Evolutionary conservation across 2,113 vertebrate genomes (phyloP), one percentile per base, ranked within the genome.

Genomic region (Mormoops blainvillei): DNA sequence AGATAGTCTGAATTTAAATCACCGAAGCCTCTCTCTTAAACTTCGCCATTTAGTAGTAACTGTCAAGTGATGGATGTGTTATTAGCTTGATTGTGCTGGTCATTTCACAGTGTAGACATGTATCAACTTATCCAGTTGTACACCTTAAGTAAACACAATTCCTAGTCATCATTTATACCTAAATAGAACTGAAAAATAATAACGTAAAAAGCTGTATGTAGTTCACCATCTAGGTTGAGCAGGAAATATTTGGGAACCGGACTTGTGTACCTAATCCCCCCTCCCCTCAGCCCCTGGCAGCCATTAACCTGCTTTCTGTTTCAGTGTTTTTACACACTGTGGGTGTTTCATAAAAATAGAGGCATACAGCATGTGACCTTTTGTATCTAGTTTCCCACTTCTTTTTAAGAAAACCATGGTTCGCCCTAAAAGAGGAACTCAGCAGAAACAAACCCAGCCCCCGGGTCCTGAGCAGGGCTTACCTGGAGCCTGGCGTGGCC

Each of bases 381-480:
- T 58, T 31, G 20, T 65, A 28, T 65, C 65, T 78, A 36, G 12
- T 43, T 77, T 73, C 58, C 85, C 58, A 86, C 88, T 92, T 94
- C 41, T 87, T 68, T 89, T 68, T 88, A 74, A 80, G 81, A 88
- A 92, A 85, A 74, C 81, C 4, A 0, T 56, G 56, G 76, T 65
- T 84, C n/a, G 36, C 33, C 41, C 36, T 18, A 33, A 19, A 88
- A 67, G 85, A 94, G 84, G 95, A 96, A 94, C 84, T 94, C 71
- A 5, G 12, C 43, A 38, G 76, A n/a, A 81, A 48, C 67, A 38
- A 13, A 28, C 43, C 13, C 38, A 43, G 2, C 71, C 22, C 1
- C 4, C 4, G 36, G 38, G 18, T 43, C 94, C 63, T 11, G 24
- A 38, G 56, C 20, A 3, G 54, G 38, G 19, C 45, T 68, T n/a